phyloP scores from a whole-genome alignment of 1,140 invertebrate species.

The Ruditapes philippinarum region DNA sequence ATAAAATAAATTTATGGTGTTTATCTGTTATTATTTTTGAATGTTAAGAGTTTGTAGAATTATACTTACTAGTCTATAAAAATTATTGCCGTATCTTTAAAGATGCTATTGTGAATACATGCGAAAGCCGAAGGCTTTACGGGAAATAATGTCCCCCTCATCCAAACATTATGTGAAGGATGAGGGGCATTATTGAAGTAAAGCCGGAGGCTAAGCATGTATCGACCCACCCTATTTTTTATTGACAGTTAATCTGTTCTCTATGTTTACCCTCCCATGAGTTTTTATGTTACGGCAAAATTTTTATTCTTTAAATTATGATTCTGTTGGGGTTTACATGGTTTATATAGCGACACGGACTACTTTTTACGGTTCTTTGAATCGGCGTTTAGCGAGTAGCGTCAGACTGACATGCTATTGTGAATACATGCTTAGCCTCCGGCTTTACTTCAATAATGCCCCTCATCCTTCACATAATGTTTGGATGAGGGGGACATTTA shows the following conservation, averaged over 20 bases:
- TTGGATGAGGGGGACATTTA: no score
- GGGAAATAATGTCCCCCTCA: no score
- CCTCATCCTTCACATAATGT: no score
- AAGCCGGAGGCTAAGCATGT: no score
- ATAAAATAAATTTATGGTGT: background rate
- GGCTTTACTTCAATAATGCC: no score
- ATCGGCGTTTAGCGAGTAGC: background rate
- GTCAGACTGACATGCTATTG: no score
- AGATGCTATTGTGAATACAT: no score
- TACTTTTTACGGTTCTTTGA: no score
- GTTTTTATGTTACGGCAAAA: background rate
- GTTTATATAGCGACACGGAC: no score
- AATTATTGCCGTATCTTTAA: background rate
- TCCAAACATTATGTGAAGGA: background rate
- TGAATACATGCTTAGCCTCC: no score
- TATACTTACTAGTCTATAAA: background rate
- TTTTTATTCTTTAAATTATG: background rate
- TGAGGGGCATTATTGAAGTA: constrained; percentile 43
- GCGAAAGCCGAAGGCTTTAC: no score
- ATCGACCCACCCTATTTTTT: background rate
- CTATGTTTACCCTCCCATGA: background rate
- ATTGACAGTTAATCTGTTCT: background rate
- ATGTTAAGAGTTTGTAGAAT: background rate
- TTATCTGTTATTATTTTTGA: background rate
- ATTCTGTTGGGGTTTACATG: no score